phyloP scores from a whole-genome alignment of 2,888 invertebrate species.

The Peribatodes rhomboidaria region DNA sequence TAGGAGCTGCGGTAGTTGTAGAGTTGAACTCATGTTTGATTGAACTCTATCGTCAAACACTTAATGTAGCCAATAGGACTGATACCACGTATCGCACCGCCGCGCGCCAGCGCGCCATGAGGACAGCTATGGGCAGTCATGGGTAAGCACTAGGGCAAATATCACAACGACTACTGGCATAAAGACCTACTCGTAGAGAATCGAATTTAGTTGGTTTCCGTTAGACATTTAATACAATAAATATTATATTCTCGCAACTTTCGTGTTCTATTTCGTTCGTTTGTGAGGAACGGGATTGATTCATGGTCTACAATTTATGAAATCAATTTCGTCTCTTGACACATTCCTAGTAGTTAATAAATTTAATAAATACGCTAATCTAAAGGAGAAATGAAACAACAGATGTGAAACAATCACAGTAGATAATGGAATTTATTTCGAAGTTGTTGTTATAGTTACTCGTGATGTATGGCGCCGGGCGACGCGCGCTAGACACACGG shows the following conservation, averaged over 20 bases:
- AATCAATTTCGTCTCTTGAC: constrained; percentile 4
- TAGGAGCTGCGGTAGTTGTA: too few relatives aligned
- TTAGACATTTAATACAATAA: too few relatives aligned
- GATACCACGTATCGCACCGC: too few relatives aligned
- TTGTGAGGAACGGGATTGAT: constrained; percentile 4
- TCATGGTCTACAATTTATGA: constrained; percentile 17
- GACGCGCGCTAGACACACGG: background rate
- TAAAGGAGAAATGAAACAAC: constrained; percentile 57
- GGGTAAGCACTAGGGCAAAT: too few relatives aligned
- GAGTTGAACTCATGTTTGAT: too few relatives aligned
- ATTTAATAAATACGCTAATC: constrained; percentile 3
- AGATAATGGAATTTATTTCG: constrained; percentile 67
- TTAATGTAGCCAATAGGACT: too few relatives aligned
- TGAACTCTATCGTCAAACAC: too few relatives aligned
- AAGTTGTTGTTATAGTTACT: constrained; percentile 39
- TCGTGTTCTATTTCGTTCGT: background rate
- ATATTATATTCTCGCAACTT: background rate
- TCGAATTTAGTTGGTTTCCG: too few relatives aligned
- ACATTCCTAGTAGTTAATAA: background rate
- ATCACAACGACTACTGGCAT: too few relatives aligned
- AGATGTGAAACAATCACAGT: constrained; percentile 67
- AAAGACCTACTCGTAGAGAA: too few relatives aligned
- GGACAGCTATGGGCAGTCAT: too few relatives aligned
- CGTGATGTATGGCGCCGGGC: background rate
- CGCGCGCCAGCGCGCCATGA: too few relatives aligned